A percentile compares a stretch with the other conserved stretches of the same genome.
These are phyloP conservation scores for Reticulitermes lucifugus DNA, from an alignment of 2,888 invertebrate genomes.

Conservation along the genomic window DNA sequence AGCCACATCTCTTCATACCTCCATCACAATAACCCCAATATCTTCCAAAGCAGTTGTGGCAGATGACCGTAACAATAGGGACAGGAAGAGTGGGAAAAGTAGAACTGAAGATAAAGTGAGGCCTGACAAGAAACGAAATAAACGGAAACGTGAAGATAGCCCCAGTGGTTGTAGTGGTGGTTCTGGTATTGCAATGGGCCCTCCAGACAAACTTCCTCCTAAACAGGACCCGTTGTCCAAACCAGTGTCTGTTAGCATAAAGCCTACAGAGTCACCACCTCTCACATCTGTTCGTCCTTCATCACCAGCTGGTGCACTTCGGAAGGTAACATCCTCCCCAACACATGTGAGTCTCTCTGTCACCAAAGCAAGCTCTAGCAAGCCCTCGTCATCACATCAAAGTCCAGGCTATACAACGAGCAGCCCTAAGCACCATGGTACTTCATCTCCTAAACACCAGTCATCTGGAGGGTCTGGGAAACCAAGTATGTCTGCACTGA, in stretches of 20 bases:
- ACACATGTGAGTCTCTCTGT: conserved; percentile 64
- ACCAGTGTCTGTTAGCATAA: conserved; percentile 80
- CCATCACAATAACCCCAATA: conserved; percentile 90
- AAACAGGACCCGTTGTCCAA: conserved; percentile 79
- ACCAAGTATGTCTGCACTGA: conserved; percentile 89
- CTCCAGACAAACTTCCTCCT: conserved; percentile 83
- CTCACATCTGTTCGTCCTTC: conserved; percentile 62
- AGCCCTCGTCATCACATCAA: conserved; percentile 55
- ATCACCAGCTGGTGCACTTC: conserved; percentile 74
- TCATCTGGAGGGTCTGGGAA: conserved; percentile 80
- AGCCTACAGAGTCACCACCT: conserved; percentile 74
- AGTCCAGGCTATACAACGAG: conserved; percentile 80
- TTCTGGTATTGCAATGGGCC: conserved; percentile 71
- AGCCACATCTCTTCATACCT: conserved; percentile 77
- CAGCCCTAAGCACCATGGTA: conserved; percentile 83
- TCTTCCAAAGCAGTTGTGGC: conserved; percentile 60
- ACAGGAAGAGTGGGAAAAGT: conserved; percentile 61
- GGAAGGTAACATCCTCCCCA: conserved; percentile 80
- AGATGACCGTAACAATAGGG: conserved; percentile 64
- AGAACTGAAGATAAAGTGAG: conserved; percentile 64
- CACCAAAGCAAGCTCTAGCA: conserved; percentile 44
- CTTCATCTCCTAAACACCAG: conserved; percentile 84
- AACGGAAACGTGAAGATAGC: conserved; percentile 80
- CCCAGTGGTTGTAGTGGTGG: conserved; percentile 59
- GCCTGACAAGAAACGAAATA: conserved; percentile 77